Evolutionary conservation across 2,797 vertebrate genomes (phyloP).

Genomic region (Mormyrops attenuatus): DNA sequence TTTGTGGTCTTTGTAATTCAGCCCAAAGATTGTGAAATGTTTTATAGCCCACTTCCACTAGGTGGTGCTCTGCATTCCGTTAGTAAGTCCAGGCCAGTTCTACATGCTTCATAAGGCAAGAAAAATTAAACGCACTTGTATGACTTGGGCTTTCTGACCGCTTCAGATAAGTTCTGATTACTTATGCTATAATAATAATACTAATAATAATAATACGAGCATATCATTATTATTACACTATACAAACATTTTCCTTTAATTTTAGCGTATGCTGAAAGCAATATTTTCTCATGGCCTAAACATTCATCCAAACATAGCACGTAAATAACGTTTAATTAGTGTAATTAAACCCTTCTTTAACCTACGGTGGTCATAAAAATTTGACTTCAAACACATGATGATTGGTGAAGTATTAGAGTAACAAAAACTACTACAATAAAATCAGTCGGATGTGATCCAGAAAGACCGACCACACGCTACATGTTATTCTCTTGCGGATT

Average conservation of each 20-base stretch:
- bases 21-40: not conserved
- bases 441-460: not conserved
- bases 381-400: not conserved
- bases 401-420: not conserved
- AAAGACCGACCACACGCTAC: not conserved
- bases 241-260: not conserved
- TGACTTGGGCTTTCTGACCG: not conserved
- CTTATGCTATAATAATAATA: not conserved
- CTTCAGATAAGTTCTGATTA: not conserved
- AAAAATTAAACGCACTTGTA: not conserved
- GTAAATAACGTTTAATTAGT: not conserved
- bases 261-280: not conserved
- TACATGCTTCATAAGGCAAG: not conserved
- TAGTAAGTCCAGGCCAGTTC: not conserved
- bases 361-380: not conserved
- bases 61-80: conserved; percentile 5
- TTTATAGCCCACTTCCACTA: not conserved
- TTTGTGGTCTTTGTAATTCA: not conserved
- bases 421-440: not conserved
- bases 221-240: not conserved
- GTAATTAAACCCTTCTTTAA: not conserved
- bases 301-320: not conserved
- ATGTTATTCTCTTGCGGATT: not conserved
- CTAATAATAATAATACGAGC: not conserved
- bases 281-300: not conserved